Evolutionary conservation across 2,797 vertebrate species (phyloP).

Genomic region (Bovichtus diacanthus): DNA sequence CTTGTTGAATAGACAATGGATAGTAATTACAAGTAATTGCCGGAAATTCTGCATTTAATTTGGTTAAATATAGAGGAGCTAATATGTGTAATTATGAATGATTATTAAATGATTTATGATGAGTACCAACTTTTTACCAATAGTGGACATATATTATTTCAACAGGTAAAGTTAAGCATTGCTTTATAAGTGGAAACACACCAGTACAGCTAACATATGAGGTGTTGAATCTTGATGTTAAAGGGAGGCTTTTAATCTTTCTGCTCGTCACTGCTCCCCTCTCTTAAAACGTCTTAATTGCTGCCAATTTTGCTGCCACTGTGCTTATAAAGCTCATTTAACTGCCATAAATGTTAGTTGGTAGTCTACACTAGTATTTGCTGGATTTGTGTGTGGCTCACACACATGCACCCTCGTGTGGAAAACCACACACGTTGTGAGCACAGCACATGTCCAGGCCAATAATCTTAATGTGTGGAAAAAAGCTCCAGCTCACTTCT

Average conservation of each 20-base stretch:
- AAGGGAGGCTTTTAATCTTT: conserved; percentile 71
- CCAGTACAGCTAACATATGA: conserved; percentile 40
- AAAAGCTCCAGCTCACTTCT: conserved; percentile 57
- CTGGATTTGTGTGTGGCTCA: conserved; percentile 56
- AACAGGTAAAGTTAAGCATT: conserved; percentile 8
- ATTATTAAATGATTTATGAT: not conserved
- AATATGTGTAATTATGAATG: not conserved
- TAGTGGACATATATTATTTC: not conserved
- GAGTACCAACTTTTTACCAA: not conserved
- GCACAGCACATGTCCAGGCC: conserved; percentile 68
- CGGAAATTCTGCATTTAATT: not conserved
- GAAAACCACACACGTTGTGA: conserved; percentile 81
- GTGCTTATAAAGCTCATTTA: conserved; percentile 70
- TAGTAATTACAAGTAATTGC: conserved; percentile 8
- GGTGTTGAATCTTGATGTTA: conserved; percentile 43
- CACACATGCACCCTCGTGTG: conserved; percentile 54
- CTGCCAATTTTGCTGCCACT: conserved; percentile 59
- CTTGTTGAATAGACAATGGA: not conserved
- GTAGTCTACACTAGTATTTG: conserved; percentile 70
- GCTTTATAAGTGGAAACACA: conserved; percentile 38
- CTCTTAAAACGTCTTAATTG: conserved; percentile 76
- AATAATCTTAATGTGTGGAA: conserved; percentile 65
- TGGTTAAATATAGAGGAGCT: not conserved
- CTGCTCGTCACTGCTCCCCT: conserved; percentile 66
- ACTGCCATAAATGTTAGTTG: conserved; percentile 66